These are phyloP conservation scores for Sialia sialis DNA, from an alignment of 2,113 vertebrate genomes.

Conservation along the genomic window DNA sequence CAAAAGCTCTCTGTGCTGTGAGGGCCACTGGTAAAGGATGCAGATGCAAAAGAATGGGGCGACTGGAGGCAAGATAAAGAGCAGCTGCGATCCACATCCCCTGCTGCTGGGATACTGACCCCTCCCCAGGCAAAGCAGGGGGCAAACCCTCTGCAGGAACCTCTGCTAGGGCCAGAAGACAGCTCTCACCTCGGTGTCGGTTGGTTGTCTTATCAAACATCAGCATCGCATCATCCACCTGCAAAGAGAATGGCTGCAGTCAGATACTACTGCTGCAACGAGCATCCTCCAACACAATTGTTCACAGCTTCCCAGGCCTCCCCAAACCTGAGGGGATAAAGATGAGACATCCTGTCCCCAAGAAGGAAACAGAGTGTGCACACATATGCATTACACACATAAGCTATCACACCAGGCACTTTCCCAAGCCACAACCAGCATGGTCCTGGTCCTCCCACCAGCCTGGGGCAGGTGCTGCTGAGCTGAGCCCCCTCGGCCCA, in stretches of 20 bases:
- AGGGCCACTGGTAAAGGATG: slow-evolving; percentile 59
- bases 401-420: neutral
- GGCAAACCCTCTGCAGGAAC: neutral
- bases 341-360: neutral
- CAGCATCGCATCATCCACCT: slow-evolving; percentile 99
- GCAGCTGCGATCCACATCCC: slow-evolving; percentile 60
- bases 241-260: slow-evolving; percentile 52
- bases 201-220: slow-evolving; percentile 99
- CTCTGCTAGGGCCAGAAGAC: neutral
- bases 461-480: neutral
- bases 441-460: neutral
- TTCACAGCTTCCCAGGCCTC: neutral
- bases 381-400: neutral
- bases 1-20: slow-evolving; percentile 76
- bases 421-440: neutral
- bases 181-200: slow-evolving; percentile 90
- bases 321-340: neutral
- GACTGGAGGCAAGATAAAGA: slow-evolving; percentile 72
- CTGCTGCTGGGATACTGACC: neutral
- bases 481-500: neutral
- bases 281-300: neutral
- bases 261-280: neutral
- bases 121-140: neutral
- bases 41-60: slow-evolving; percentile 62
- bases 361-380: neutral